phyloP scores from a whole-genome alignment of 2,113 vertebrate genomes.

The Chamaetylas fuelleborni region DNA sequence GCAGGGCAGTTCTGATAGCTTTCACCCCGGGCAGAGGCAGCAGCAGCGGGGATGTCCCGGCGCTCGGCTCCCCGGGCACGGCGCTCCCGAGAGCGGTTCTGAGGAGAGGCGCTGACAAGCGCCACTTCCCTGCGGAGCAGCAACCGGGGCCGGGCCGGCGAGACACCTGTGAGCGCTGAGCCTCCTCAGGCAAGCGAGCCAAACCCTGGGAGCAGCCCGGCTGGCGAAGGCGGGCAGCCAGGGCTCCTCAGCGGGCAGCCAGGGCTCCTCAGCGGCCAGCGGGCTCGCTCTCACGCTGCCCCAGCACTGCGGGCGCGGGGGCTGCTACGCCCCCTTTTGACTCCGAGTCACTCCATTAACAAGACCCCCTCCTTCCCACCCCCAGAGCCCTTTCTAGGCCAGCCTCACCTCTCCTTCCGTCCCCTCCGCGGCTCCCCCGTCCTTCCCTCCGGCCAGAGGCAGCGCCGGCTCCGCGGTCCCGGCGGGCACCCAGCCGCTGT shows the following conservation, averaged over 20 bases:
- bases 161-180: not conserved
- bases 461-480: not conserved
- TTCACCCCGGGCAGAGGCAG: not conserved
- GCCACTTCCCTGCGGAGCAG: not conserved
- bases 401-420: not conserved
- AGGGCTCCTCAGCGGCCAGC: not conserved
- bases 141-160: fast-evolving
- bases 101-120: not conserved
- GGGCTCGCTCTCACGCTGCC: not conserved
- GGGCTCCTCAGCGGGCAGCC: not conserved
- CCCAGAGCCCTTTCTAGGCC: not conserved
- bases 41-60: not conserved
- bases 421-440: not conserved
- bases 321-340: fast-evolving
- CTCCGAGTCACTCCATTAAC: not conserved
- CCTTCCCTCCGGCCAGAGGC: not conserved
- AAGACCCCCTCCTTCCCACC: not conserved
- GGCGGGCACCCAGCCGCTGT: not conserved
- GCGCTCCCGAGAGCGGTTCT: fast-evolving
- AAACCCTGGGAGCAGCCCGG: not conserved
- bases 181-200: not conserved
- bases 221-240: not conserved
- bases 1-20: not conserved
- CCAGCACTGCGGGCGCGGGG: not conserved
- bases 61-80: too few relatives aligned